Base-by-base conservation (phyloP, 2,113 vertebrate genomes). In the Tretioscincus oriximinensis region DNA sequence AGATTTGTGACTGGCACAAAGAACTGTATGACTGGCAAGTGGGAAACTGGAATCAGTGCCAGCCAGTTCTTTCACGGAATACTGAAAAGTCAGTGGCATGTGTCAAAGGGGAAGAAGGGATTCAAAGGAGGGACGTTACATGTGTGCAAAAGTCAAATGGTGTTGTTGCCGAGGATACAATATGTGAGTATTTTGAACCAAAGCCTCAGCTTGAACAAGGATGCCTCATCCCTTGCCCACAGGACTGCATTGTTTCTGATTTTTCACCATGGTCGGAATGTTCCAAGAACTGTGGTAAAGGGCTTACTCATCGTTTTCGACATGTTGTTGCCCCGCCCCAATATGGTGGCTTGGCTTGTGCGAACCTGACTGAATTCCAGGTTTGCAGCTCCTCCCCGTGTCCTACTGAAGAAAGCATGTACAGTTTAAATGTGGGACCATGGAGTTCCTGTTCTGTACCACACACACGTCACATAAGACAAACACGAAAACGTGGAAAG, bases 171-270 rank as follows among this genome's bases (percentile, higher is more conserved):
- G 97, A 99, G 65, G 96, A 99, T n/a, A 93, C 92, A 90, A 99
- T 99, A 89, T 99, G 98, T 0, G 98, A 99, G 86, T 99, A 99
- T 93, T 99, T 99, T 41, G 98, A 99, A 88, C 97, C 97, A 1
- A 97, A 97, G 88, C 98, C 98, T 5, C 96, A 96, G 1, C 93
- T 98, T 85, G 98, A 99, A 86, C 98, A 99, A 94, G 98, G 96
- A 0, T 99, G 98, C 89, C 96, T 99, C 88, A 99, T 99, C 84
- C 98, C 98, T 0, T 99, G 98, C 90, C 96, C 93, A 21, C 96
- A 97, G 90, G 97, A 98, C 77, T 99, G 98, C 83, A 96, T 98
- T 0, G 96, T 97, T 84, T 96, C 97, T 0, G 96, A 97, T 66
- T 99, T 98, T 31, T 96, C 96, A 0, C 91, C 96, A 1, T 99